Evolutionary conservation across 2,888 invertebrate genomes (phyloP).

Genomic region (Lithophane ornitopus): DNA sequence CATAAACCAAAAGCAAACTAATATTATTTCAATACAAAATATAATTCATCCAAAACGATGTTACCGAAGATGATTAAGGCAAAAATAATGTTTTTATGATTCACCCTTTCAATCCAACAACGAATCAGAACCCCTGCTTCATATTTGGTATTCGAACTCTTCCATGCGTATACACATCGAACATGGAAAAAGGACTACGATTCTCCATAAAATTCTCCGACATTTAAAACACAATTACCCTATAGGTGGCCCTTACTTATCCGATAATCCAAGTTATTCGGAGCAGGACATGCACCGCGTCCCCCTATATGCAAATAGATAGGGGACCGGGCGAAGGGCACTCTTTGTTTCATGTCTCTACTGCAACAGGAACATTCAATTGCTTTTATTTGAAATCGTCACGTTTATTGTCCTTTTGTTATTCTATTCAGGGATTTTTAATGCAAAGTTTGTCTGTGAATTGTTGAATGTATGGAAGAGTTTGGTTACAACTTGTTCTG

Average conservation of each 20-base stretch:
- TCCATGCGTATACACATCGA: slow-evolving; percentile 21
- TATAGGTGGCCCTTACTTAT: slow-evolving; percentile 59
- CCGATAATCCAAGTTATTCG: slow-evolving; percentile 66
- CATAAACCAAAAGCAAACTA: slow-evolving; percentile 7
- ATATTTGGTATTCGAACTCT: slow-evolving; percentile 38
- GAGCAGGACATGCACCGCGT: slow-evolving; percentile 61
- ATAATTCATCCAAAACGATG: slow-evolving; percentile 11
- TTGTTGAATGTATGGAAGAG: slow-evolving; percentile 6
- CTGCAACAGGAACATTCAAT: slow-evolving; percentile 53
- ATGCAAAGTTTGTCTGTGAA: slow-evolving; percentile 26
- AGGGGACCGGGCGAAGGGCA: slow-evolving; percentile 67
- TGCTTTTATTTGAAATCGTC: slow-evolving; percentile 63
- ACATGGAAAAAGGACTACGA: slow-evolving; percentile 8
- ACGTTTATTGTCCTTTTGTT: slow-evolving; percentile 60
- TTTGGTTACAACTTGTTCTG: slow-evolving; percentile 19
- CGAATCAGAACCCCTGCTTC: slow-evolving; percentile 26
- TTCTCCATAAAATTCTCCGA: slow-evolving; percentile 45
- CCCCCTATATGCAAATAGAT: slow-evolving; percentile 75
- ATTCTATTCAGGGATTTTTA: slow-evolving; percentile 38
- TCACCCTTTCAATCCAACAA: slow-evolving; percentile 21
- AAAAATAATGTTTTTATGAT: slow-evolving; percentile 25
- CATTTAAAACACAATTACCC: slow-evolving; percentile 68
- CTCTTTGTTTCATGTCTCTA: slow-evolving; percentile 63
- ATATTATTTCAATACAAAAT: slow-evolving; percentile 11
- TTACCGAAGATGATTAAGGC: slow-evolving; percentile 24